Evolutionary conservation across 2,888 invertebrate genomes (phyloP), one percentile per base, ranked within the genome.

Genomic region (Epistrophella euchroma): DNA sequence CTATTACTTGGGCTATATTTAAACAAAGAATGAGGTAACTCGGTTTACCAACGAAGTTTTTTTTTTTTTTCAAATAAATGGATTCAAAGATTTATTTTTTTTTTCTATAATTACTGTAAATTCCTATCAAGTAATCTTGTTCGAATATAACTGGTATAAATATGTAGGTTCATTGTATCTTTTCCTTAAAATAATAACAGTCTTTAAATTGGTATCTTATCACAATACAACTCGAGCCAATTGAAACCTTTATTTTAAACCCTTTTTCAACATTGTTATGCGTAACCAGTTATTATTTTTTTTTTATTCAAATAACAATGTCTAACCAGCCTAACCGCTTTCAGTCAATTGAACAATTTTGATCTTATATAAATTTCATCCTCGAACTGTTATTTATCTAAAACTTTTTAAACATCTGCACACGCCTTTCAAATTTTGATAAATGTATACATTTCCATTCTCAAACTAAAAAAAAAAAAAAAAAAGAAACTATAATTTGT

Each of bases 361-460:
- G 50, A 76, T 55, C 37, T 71, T 22, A 72, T 22, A 72, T 73
- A 68, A 66, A 45, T 76, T 50, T 28, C 58, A 40, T 55, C 17
- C 13, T 35, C 64, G 17, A 55, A 58, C 43, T 32, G 64, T 74
- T 75, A 79, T 75, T 84, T 84, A 75, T 64, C 43, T 28, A 73
- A 72, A 62, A 72, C 35, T 52, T 77, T 78, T 82, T 82, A 82
- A 86, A 70, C 86, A 86, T 86, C 86, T 86, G 86, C 82, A 78
- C 81, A 85, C 86, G 81, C 86, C 86, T 73, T 77, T 82, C 52
- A 77, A 77, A 70, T 74, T 66, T 86, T 86, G 86, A 86, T 86
- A 82, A 82, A 86, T 86, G 82, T 82, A 82, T 78, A 82, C 64
- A 82, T 74, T 82, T 77, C 70, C 19, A 55, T 55, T 9, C 17